phyloP scores from a whole-genome alignment of 2,113 vertebrate species.

The Bucco capensis region DNA sequence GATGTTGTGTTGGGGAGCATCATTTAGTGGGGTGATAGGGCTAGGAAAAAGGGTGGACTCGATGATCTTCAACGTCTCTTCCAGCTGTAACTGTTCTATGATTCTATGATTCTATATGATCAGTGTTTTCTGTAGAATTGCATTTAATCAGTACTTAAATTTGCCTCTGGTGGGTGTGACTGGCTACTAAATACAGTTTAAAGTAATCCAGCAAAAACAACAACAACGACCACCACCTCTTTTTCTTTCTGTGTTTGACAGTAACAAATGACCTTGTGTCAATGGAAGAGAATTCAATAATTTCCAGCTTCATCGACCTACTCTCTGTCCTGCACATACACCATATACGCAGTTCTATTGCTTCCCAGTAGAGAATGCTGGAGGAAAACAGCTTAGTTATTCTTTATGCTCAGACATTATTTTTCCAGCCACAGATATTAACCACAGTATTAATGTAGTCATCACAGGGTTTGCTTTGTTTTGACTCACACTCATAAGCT shows the following conservation, averaged over 20 bases:
- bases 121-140: too few relatives aligned
- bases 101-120: too few relatives aligned
- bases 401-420: not conserved
- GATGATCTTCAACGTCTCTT: too few relatives aligned
- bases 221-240: too few relatives aligned
- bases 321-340: not conserved
- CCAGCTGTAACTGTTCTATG: too few relatives aligned
- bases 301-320: not conserved
- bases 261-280: not conserved
- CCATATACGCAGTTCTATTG: not conserved
- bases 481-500: not conserved
- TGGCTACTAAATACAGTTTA: too few relatives aligned
- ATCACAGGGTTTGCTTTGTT: not conserved
- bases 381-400: not conserved
- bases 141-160: too few relatives aligned
- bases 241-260: accelerated
- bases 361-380: not conserved
- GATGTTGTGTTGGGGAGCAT: too few relatives aligned
- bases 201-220: too few relatives aligned
- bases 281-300: not conserved
- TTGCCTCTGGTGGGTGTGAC: too few relatives aligned
- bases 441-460: not conserved
- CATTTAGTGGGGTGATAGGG: too few relatives aligned
- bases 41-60: too few relatives aligned
- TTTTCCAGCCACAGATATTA: not conserved